Percentiles rank a stretch among this genome's conserved stretches.
Conservation (phyloP, 2,797 vertebrate genomes). For the Holocentrus rufus region DNA sequence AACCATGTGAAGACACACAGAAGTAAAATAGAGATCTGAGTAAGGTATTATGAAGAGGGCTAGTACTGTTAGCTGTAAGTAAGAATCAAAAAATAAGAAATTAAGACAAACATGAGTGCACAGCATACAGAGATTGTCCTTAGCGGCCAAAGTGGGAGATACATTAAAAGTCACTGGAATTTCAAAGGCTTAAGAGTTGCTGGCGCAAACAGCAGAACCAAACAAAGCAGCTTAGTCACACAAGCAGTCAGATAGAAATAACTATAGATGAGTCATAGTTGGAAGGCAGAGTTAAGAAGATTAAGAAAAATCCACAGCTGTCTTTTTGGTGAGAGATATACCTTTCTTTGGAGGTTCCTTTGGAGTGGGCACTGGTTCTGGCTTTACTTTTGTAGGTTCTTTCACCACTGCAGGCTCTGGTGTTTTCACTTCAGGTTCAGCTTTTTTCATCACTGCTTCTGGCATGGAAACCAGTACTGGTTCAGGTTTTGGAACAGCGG, state of each 20-base stretch:
- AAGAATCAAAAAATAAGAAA: conserved; percentile 19
- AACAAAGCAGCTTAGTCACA: conserved; percentile 2
- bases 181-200: conserved; percentile 25
- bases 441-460: not conserved
- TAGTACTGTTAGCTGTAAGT: not conserved
- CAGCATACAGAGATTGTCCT: not conserved
- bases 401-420: conserved; percentile 29
- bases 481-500: conserved; percentile 17
- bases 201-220: conserved; percentile 5
- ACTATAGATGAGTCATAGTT: conserved; percentile 29
- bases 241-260: conserved; percentile 12
- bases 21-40: not conserved
- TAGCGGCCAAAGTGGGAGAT: not conserved
- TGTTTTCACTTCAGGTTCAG: conserved; percentile 27
- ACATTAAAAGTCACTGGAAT: not conserved
- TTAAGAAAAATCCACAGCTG: conserved; percentile 44
- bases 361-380: conserved; percentile 56
- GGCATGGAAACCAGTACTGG: conserved; percentile 5
- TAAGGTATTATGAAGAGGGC: too few species aligned
- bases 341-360: conserved; percentile 86
- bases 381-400: conserved; percentile 44
- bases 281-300: conserved; percentile 41
- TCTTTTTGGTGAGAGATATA: conserved; percentile 71
- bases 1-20: conserved; percentile 2
- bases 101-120: conserved; percentile 18